Conservation (phyloP, 1,140 invertebrate genomes). For the Andricus grossulariae region DNA sequence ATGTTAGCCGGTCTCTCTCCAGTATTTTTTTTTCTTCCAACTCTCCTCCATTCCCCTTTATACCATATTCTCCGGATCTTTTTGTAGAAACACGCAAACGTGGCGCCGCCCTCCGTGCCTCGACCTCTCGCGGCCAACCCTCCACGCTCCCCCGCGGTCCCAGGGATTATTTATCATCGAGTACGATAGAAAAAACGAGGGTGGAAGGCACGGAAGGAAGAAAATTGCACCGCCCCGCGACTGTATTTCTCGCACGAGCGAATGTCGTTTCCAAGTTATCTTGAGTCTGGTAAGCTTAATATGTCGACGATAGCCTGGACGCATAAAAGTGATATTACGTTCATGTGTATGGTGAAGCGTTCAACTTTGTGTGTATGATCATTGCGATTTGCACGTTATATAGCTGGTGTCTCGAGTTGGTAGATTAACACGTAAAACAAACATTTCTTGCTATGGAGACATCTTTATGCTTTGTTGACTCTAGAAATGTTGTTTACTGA, state of each 20-base stretch:
- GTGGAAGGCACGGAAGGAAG: slow-evolving; percentile 35
- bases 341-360: not conserved
- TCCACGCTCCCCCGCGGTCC: slow-evolving; percentile 46
- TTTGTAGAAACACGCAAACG: slow-evolving; percentile 68
- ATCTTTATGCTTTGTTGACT: not conserved
- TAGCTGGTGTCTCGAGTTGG: slow-evolving; percentile 16
- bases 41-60: slow-evolving; percentile 49
- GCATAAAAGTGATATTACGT: slow-evolving; percentile 26
- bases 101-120: slow-evolving; percentile 71
- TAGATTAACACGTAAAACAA: slow-evolving; percentile 13
- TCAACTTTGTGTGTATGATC: slow-evolving; percentile 13
- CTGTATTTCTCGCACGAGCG: slow-evolving; percentile 13
- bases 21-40: slow-evolving; percentile 64
- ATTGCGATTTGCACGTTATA: slow-evolving; percentile 23
- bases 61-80: slow-evolving; percentile 61
- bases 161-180: slow-evolving; percentile 54
- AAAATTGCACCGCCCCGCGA: slow-evolving; percentile 17
- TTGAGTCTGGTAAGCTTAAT: slow-evolving; percentile 29
- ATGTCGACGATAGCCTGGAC: slow-evolving; percentile 18
- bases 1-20: slow-evolving; percentile 72
- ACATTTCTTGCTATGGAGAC: not conserved
- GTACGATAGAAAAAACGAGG: slow-evolving; percentile 46
- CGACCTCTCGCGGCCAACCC: slow-evolving; percentile 47
- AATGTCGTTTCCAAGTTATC: slow-evolving; percentile 27
- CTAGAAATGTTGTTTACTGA: not conserved